Base-by-base conservation (phyloP, 30 jellyfish, hydroid and myxozoan genomes). In the Aurelia aurita region DNA sequence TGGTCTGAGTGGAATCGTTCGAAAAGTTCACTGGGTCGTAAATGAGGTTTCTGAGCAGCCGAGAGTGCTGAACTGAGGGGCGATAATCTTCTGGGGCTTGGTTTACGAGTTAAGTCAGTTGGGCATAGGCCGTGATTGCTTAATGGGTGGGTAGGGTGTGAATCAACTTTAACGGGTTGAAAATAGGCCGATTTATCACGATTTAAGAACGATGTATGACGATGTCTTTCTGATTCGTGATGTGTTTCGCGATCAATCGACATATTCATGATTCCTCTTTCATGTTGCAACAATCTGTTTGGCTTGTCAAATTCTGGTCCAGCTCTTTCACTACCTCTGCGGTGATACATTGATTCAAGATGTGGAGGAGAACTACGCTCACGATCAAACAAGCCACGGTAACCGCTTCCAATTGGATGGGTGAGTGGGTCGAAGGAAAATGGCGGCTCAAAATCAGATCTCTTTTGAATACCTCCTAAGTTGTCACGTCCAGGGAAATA, bases 301-400 rank as follows among this genome's bases (percentile, higher is more conserved):
- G 72, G 72, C 62, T 82, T 82, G 39, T 82, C 91, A 1, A 82
- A 28, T 18, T 82, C 91, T 8, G 91, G 9, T 43, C 34, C 73
- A 4, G 85, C 15, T 57, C 85, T 47, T 19, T 82, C 91, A 22
- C 79, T 69, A 47, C 73, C 81, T 82, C 91, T 59, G 71, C 91
- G 91, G 23, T 73, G 84, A 53, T 63, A 82, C 61, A 82, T 69
- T 16, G 91, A 64, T 32, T 82, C 91, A 9, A 82, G 85, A 82
- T 82, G 91, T 25, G 91, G 91, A 21, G 91, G 91, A 55, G 91
- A 82, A 65, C 91, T 82, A 13, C 91, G 72, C 31, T 82, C 91
- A 20, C 91, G 51, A 39, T 69, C 91, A 54, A 82, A 82, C 85
- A 82, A 10, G 55, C 85, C 79, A 29, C 75, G 91, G 60, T 67